Evolutionary conservation across 2,797 vertebrate genomes (phyloP), one percentile per base, ranked within the genome.

Genomic region (Micrastur ruficollis): DNA sequence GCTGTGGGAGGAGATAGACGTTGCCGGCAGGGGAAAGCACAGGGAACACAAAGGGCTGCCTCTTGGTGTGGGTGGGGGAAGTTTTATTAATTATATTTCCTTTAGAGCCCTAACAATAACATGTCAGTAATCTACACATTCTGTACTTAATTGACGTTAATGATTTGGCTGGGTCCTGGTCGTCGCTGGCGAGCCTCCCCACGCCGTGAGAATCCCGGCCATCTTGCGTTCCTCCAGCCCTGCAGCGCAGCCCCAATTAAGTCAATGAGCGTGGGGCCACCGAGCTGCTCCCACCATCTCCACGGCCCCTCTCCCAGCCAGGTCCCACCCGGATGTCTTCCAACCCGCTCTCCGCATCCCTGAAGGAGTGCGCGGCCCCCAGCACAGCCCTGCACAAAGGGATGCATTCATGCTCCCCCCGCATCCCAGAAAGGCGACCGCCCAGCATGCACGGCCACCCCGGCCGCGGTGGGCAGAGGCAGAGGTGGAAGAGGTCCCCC

Each of bases 71-170:
- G 32, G 68, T 21, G 67, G 75, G 68, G 23, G 47, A 59, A 59
- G 55, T 50, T 93, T 95, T 93, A 97, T 92, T 96, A 94, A 97
- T 97, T 96, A 75, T 72, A 90, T 96, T 96, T 97, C 94, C 76
- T 93, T 96, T 25, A 67, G 90, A 91, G 75, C 80, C 68, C 26
- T 38, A 78, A 96, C 96, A 97, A 95, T 86, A 89, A 72, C 68
- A 67, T 40, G 65, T 82, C 93, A 95, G 93, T 81, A 89, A 96
- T 83, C 29, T 6, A 80, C 72, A 47, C 36, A 81, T 80, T 96
- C 81, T 56, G 65, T 63, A 50, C 67, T 93, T 95, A 91, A 87
- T 68, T 94, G 97, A 68, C 74, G 22, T 25, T 97, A 97, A 97
- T 61, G 92, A 95, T 86, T 70, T 65, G 93, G 87, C 86, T 29